Conservation (phyloP, 2,113 vertebrate species). For the Oceanodroma tethys region DNA sequence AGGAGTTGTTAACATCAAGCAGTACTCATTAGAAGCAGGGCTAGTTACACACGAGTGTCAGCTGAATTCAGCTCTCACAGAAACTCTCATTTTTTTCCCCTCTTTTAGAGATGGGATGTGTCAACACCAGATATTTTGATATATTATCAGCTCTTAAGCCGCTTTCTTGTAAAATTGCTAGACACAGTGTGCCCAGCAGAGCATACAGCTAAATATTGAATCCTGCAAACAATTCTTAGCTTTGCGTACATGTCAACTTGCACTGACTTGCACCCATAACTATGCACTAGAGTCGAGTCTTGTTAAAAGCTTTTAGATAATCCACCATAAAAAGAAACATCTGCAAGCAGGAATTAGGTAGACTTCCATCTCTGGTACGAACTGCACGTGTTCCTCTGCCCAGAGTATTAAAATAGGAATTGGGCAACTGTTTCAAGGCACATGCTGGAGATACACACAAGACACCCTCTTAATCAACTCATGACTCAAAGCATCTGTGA, state of each 20-base stretch:
- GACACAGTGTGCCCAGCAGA: background rate
- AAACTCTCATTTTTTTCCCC: background rate
- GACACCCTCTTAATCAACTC: background rate
- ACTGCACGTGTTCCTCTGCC: background rate
- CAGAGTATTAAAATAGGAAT: background rate
- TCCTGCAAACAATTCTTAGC: background rate
- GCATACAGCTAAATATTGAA: background rate
- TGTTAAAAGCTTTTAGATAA: background rate
- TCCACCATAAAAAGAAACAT: background rate
- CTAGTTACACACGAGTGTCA: background rate
- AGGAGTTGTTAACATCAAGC: background rate
- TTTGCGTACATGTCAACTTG: accelerated
- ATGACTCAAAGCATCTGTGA: background rate
- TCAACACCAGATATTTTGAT: background rate
- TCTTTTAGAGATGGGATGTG: background rate
- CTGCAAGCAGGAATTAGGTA: background rate
- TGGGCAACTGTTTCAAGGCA: background rate
- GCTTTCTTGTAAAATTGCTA: background rate
- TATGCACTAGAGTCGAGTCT: background rate
- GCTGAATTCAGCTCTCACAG: background rate
- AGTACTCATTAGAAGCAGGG: background rate
- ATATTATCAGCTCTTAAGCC: background rate
- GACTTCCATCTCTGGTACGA: background rate
- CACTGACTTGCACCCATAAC: background rate
- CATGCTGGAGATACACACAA: background rate